Evolutionary conservation across 2,113 vertebrate species (phyloP).

Genomic region (Psephotus haematonotus): DNA sequence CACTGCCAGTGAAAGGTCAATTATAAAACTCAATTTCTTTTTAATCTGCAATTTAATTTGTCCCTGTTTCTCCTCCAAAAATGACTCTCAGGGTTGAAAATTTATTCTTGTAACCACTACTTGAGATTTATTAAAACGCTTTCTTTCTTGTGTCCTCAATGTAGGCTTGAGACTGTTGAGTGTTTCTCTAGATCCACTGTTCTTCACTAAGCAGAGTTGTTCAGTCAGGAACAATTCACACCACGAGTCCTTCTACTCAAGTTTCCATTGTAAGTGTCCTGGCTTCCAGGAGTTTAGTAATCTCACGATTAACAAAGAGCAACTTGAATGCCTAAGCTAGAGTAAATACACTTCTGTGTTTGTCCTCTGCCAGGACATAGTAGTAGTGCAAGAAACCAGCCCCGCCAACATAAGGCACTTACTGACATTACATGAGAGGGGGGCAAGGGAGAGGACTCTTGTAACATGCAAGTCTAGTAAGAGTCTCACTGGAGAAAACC

Average conservation of each 20-base stretch:
- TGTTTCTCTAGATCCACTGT: not conserved
- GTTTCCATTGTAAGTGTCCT: not conserved
- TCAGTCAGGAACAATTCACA: not conserved
- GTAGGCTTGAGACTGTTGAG: not conserved
- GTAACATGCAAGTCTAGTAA: not conserved
- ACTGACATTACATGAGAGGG: not conserved
- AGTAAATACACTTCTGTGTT: not conserved
- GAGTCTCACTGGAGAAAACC: not conserved
- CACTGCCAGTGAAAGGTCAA: not conserved
- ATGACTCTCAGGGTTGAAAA: not conserved
- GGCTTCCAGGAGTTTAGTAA: not conserved
- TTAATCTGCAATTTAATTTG: not conserved
- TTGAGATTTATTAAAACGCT: not conserved
- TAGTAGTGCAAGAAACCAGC: not conserved
- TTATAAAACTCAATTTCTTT: not conserved
- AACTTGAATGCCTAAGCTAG: not conserved
- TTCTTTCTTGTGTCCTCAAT: not conserved
- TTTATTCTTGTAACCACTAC: not conserved
- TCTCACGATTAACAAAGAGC: not conserved
- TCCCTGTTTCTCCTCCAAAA: not conserved
- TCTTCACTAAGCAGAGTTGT: not conserved
- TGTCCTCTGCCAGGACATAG: not conserved
- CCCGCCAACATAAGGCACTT: constrained; percentile 55
- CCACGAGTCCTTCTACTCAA: not conserved
- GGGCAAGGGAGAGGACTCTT: not conserved